Evolutionary conservation across 2,113 vertebrate species (phyloP).

Genomic region (Mirza zaza): DNA sequence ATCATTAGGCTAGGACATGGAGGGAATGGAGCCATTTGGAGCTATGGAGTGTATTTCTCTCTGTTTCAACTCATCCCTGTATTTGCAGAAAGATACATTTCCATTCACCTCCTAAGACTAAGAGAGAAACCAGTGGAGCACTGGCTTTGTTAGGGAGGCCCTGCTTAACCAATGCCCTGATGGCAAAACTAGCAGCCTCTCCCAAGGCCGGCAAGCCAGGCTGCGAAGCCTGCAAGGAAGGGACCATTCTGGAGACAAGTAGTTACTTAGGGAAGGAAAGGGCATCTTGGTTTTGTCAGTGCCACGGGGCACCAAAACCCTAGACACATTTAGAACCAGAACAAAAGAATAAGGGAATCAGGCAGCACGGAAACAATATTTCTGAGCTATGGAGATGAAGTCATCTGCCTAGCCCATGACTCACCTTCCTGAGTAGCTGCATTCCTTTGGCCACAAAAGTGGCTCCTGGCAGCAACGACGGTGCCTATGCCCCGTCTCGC

Average conservation of each 20-base stretch:
- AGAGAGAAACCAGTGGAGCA: not conserved
- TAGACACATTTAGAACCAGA: not conserved
- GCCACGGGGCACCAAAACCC: not conserved
- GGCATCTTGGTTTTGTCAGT: not conserved
- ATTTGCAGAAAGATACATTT: not conserved
- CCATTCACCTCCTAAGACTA: not conserved
- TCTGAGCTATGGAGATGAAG: not conserved
- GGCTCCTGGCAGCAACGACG: not conserved
- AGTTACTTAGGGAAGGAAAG: not conserved
- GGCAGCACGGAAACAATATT: not conserved
- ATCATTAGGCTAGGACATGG: not conserved
- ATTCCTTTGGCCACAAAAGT: not conserved
- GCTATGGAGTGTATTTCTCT: not conserved
- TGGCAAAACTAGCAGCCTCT: not conserved
- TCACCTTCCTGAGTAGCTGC: not conserved
- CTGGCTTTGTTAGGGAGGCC: not conserved
- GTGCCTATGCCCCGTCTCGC: rapidly evolving
- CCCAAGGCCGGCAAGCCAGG: not conserved
- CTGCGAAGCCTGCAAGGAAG: not conserved
- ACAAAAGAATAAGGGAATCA: not conserved
- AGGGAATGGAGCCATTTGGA: not conserved
- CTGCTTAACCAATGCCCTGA: not conserved
- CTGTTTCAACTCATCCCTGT: not conserved
- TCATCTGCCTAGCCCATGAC: not conserved
- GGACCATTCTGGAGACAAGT: not conserved